Evolutionary conservation across 2,888 invertebrate species (phyloP), one percentile per base, ranked within the genome.

Genomic region (Adineta ricciae): DNA sequence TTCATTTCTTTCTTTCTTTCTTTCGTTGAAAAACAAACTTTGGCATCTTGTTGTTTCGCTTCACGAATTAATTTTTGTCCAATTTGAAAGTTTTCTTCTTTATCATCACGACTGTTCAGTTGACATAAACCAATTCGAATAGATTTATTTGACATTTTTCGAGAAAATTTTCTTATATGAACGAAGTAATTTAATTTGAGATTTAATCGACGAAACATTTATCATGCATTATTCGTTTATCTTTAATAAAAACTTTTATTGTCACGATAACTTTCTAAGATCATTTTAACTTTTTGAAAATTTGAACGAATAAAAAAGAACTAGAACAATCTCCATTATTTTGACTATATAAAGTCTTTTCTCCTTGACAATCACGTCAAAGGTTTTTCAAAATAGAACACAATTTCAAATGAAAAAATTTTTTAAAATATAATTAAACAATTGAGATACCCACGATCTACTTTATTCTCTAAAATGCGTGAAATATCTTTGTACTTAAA

Each of bases 101-200:
- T 85, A 56, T 85, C n/a, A 72, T 83, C 83, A 16, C 41, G 73
- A 46, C 83, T 52, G 24, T 52, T 85, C 14, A 85, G n/a, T 50
- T 85, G 85, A 83, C 85, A 85, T n/a, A 85, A 52, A 36, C 32
- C 85, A 38, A 85, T 85, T 50, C 82, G n/a, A 27, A 64, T 16
- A 2, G 32, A 32, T 11, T 64, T 64, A 32, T 14, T 64, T 32
- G 64, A 64, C 64, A 64, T 64, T 64, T 8, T 64, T 64, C 64
- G 64, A 64, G 27, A 64, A 32, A 46, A 46, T 46, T 11, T 64
- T 32, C 32, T 27, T 2, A 27, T 32, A 32, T 64, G 16, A 64
- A 16, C 3, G 3, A 64, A 64, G 16, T 2, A 7, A n/a, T 27
- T 56, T 32, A 11, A 2, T 32, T 16, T 27, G 16, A 32, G 14